Base-by-base conservation (phyloP, 2,113 vertebrate species). In the Sisor rabdophorus region DNA sequence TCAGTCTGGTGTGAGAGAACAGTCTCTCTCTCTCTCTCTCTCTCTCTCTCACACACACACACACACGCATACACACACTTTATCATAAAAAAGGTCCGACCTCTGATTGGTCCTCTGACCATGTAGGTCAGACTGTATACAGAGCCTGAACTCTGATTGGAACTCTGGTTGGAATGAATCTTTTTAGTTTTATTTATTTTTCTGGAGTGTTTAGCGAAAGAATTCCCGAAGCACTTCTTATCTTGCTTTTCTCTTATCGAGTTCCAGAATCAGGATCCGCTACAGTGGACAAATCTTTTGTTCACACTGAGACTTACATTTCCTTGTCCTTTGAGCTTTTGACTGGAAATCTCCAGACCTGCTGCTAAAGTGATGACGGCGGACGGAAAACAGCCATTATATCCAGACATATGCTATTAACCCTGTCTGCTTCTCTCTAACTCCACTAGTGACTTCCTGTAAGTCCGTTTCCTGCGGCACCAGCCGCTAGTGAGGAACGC, bases 1-100 rank as follows among this genome's bases (percentile, higher is more conserved):
- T 99, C 82, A 99, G 96, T 85, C 86, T 99, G 85, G 96, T 95
- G 77, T 99, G 92, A 97, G 32, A 54, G 15, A 13, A 0, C 8
- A 12, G 20, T 55, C 11, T 10, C 12, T 17, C 61, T 36, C 19
- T 64, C 17, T 52, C 50, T 52, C 50, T 52, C 50, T 50, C 22
- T 50, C 11, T 48, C 44, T 58, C 55, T 10, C 55, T 17, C 55
- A 3, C 64, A 15, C 44, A 26, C 65, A 11, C 67, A 26, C 44
- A 4, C 64, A 26, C 64, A 11, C 64, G 13, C 53, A 40, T 53
- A 19, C 30, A 22, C 69, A 4, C n/a, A n/a, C n/a, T n/a, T n/a
- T n/a, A n/a, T n/a, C n/a, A 11, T 2, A 20, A 47, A 11, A 30
- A 4, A 4, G 65, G n/a, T n/a, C 28, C 4, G 17, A 30, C 17